Conservation (phyloP, 1,140 invertebrate genomes). For the Lepidurus apus region DNA sequence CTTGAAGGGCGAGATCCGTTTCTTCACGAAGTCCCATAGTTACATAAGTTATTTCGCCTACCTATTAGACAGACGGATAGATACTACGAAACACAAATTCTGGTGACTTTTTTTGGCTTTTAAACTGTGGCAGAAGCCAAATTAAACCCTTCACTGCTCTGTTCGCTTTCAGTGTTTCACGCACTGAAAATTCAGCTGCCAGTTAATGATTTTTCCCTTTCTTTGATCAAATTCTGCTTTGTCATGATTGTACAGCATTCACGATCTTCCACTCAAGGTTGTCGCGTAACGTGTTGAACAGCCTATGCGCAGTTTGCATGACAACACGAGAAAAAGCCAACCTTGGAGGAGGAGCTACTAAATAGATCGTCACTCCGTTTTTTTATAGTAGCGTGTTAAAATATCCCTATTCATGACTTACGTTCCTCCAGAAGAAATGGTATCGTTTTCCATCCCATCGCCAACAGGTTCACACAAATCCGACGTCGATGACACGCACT, state of each 20-base stretch:
- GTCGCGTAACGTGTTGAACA: not conserved
- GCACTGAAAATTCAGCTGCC: not conserved
- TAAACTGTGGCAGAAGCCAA: not conserved
- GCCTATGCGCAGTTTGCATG: not conserved
- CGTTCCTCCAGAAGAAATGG: not conserved
- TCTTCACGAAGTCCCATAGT: conserved; percentile 1
- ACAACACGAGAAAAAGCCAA: not conserved
- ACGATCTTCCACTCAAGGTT: not conserved
- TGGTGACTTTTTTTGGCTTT: not conserved
- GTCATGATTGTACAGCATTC: too few species aligned
- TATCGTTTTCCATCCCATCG: not conserved
- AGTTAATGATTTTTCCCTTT: not conserved
- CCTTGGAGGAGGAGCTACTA: not conserved
- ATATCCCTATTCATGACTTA: not conserved
- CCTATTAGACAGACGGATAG: not conserved
- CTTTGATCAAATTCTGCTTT: not conserved
- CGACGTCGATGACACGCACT: not conserved
- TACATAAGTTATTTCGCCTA: not conserved
- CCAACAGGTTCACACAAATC: not conserved
- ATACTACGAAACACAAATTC: not conserved
- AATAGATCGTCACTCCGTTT: not conserved
- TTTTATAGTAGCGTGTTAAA: not conserved
- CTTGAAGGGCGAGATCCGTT: not conserved
- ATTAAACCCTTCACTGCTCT: not conserved
- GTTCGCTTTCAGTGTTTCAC: not conserved